These are phyloP conservation scores for Drosophila rufa DNA, from an alignment of 1,140 invertebrate species.

Conservation along the genomic window DNA sequence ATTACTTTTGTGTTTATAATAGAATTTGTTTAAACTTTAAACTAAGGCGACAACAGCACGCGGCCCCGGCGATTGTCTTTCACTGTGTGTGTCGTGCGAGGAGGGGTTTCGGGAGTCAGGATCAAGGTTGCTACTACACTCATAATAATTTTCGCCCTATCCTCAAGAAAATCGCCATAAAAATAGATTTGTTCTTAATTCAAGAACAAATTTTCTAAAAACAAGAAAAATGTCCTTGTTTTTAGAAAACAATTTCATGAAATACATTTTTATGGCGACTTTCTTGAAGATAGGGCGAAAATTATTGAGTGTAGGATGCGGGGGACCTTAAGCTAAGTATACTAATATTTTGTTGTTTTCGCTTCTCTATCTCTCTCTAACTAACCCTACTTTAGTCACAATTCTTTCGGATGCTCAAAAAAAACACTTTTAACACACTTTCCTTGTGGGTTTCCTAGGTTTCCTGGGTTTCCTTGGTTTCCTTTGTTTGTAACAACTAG, in stretches of 20 bases:
- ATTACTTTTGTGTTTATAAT: constrained; percentile 18
- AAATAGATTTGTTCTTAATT: too few species aligned
- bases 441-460: not conserved
- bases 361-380: not conserved
- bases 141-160: too few species aligned
- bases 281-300: too few species aligned
- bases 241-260: too few species aligned
- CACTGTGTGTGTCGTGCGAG: constrained; percentile 32
- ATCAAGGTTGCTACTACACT: not conserved
- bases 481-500: constrained; percentile 41
- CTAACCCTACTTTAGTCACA: constrained; percentile 6
- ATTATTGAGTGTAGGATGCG: too few species aligned
- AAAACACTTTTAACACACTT: constrained; percentile 19
- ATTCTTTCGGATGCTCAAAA: constrained; percentile 10
- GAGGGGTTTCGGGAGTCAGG: not conserved
- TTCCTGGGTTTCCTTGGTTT: not conserved
- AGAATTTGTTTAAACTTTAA: constrained; percentile 33
- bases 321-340: constrained; percentile 28
- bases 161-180: too few species aligned
- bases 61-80: constrained; percentile 51
- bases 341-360: constrained; percentile 36
- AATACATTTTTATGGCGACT: too few species aligned
- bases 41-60: constrained; percentile 54
- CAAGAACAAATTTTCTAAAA: too few species aligned
- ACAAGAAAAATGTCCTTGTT: too few species aligned